Base-by-base conservation (phyloP, 2,113 vertebrate species). In the Trochalopteron elliotii region DNA sequence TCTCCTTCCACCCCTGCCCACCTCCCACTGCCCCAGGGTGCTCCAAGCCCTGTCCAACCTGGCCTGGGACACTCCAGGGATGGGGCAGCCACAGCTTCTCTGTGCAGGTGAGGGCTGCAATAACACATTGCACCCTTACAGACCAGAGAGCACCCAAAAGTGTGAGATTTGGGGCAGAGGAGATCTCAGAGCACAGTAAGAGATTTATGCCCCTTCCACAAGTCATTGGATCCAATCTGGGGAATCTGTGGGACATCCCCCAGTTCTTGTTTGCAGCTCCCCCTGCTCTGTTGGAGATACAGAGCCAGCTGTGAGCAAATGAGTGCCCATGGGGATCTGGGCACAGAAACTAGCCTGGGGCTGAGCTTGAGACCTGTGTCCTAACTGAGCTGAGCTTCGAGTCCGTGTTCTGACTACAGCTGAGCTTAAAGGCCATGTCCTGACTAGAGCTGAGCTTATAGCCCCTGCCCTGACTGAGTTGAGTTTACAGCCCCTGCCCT, bases 251-350 rank as follows among this genome's bases (percentile, higher is more conserved):
- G 30, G 44, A 64, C 11, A 35, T 44, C 12, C 30, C 17, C 17
- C 33, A n/a, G 44, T 3, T 39, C 39, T 27, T 35, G 8, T 33
- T 21, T 12, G 12, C 40, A 35, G 39, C 49, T 80, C 35, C 22
- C 49, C 2, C 39, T 53, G 47, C 68, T 27, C 70, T 50, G 50
- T 6, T 7, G 4, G 61, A 65, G 78, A 7, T 12, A 49, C n/a
- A 5, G 42, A 1, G 47, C 37, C 47, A 39, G 61, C 31, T 21
- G 10, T 2, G 13, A 31, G 63, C 2, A 8, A 74, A 44, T 33
- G 19, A 21, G 1, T 0, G 1, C 31, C 61, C 7, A 3, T 10
- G 0, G 0, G 33, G 64, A 44, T 49, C 0, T 0, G 9, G 28
- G 60, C 56, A 37, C 53, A 63, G 50, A 45, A 74, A 82, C 0